Conservation (phyloP, 2,113 vertebrate genomes). For the Boleophthalmus pectinirostris region DNA sequence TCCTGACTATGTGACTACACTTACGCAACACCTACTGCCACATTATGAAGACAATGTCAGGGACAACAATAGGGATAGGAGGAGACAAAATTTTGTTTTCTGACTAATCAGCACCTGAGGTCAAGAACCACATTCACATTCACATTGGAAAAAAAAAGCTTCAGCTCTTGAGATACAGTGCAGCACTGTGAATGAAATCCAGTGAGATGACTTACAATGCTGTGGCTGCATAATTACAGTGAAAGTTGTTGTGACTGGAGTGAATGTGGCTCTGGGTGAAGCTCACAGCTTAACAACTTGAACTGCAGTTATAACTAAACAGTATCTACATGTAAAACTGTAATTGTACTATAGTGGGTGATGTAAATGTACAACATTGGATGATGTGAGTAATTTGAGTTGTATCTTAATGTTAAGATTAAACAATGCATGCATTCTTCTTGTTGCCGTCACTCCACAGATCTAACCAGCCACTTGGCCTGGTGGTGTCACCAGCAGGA, state of each 20-base stretch:
- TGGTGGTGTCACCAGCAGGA: no score
- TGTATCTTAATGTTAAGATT: no score
- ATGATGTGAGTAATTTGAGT: no score
- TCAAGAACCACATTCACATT: conserved; percentile 44
- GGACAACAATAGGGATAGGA: conserved; percentile 20
- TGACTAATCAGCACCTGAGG: conserved; percentile 41
- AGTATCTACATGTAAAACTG: no score
- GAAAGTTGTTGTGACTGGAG: conserved; percentile 7
- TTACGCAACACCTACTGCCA: conserved; percentile 32
- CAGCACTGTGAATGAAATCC: conserved; percentile 32
- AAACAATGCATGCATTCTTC: no score
- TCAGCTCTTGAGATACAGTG: conserved; percentile 47
- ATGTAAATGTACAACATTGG: no score
- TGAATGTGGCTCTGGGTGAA: conserved; percentile 9
- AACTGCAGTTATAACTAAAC: neutral
- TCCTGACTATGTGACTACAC: conserved; percentile 31
- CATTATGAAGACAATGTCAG: neutral
- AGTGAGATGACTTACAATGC: conserved; percentile 32
- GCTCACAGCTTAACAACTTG: neutral
- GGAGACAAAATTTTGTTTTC: conserved; percentile 34
- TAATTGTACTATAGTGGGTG: no score
- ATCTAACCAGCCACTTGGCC: no score
- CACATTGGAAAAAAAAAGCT: conserved; percentile 42
- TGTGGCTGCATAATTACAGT: conserved; percentile 18
- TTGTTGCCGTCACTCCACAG: no score